Evolutionary conservation across 2,797 vertebrate genomes (phyloP).

Genomic region (Dendrocincla fuliginosa): DNA sequence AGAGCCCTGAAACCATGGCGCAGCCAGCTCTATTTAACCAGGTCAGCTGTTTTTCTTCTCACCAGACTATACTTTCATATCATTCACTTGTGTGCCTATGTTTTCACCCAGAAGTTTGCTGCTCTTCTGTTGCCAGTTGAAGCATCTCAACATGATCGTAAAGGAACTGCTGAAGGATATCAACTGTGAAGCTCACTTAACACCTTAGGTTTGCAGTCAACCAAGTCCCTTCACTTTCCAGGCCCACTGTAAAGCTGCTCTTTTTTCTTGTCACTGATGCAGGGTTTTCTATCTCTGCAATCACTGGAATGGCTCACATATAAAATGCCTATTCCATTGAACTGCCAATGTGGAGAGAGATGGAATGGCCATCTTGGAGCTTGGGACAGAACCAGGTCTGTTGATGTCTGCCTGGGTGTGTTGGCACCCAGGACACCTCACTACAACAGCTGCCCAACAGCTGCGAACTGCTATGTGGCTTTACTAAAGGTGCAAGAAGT

Average conservation of each 20-base stretch:
- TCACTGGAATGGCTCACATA: not conserved
- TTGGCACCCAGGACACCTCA: not conserved
- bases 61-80: not conserved
- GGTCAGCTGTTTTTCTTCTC: not conserved
- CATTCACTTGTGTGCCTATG: not conserved
- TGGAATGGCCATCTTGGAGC: not conserved
- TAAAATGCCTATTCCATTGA: not conserved
- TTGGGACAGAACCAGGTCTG: not conserved
- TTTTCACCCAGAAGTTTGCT: not conserved
- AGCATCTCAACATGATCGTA: not conserved
- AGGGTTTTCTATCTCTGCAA: not conserved
- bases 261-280: not conserved
- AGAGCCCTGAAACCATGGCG: not conserved
- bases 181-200: not conserved
- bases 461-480: not conserved
- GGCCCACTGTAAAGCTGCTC: not conserved
- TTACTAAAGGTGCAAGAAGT: not conserved
- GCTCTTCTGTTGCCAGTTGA: not conserved
- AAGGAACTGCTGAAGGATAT: not conserved
- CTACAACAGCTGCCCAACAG: not conserved
- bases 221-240: not conserved
- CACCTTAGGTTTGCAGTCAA: not conserved
- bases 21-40: not conserved
- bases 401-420: not conserved
- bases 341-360: accelerated